Conservation (phyloP, 1,140 invertebrate genomes). For the Aphis craccivora region DNA sequence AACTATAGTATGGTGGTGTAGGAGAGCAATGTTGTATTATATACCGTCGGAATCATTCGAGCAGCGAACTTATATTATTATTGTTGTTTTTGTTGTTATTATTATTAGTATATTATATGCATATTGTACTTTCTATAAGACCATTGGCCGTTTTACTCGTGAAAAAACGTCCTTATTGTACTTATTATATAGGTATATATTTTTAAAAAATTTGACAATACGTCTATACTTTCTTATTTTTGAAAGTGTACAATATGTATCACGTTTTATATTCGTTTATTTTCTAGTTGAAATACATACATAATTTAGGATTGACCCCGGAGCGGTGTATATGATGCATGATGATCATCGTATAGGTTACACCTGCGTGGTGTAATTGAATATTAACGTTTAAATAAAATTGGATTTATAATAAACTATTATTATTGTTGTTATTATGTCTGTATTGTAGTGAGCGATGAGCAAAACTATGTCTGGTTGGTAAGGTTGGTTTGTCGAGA, state of each 20-base stretch:
- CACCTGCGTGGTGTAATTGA: neutral
- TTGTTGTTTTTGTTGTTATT: neutral
- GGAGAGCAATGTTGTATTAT: neutral
- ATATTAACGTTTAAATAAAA: neutral
- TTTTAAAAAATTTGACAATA: neutral
- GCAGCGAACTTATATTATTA: neutral
- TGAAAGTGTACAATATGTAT: slow-evolving; percentile 20
- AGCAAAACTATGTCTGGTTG: neutral
- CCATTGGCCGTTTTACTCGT: neutral
- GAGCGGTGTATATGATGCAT: neutral
- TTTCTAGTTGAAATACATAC: neutral
- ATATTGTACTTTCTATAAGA: slow-evolving; percentile 29
- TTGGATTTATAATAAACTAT: neutral
- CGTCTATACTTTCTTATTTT: slow-evolving; percentile 25
- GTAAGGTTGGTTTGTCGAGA: neutral
- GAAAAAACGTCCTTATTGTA: neutral
- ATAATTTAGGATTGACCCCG: neutral
- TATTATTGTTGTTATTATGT: neutral
- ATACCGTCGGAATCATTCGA: neutral
- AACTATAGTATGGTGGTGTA: neutral
- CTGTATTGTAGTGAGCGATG: neutral
- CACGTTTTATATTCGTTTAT: slow-evolving; percentile 26
- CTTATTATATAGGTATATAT: neutral
- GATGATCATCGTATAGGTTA: neutral
- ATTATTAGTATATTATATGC: neutral